Evolutionary conservation across 2,888 invertebrate species (phyloP), one percentile per base, ranked within the genome.

Genomic region (Tetragonisca angustula): DNA sequence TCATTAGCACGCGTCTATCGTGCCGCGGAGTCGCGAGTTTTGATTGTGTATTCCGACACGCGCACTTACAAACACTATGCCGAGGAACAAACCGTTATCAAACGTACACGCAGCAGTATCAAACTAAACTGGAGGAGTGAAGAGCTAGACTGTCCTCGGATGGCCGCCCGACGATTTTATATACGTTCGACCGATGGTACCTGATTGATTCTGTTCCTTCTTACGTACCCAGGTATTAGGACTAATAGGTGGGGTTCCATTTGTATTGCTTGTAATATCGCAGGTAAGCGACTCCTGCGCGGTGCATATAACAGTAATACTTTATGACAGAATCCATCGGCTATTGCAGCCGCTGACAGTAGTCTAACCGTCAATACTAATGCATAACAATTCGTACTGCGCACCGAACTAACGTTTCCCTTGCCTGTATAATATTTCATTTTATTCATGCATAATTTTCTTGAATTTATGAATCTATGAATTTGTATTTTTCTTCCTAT

Each of bases 191-290:
- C 43, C 64, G 86, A 80, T 76, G 80, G 68, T 52, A 61, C 85
- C 72, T 85, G 78, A 86, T 83, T 83, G 86, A 86, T 76, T 32
- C 77, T 70, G 71, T 69, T 80, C 59, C n/a, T 21, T n/a, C 64
- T 19, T 61, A 4, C 9, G 27, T 19, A 15, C 15, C 56, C 21
- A 52, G 5, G 17, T 1, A 52, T 52, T 9, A 9, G 17, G 19
- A 24, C 24, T 36, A 50, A 54, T 71, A 82, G 75, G 64, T 75
- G 76, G 74, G 50, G 62, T 82, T 32, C 36, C 43, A 43, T 43
- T 43, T 15, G 56, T n/a, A 59, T 24, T 15, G 13, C 5, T n/a
- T 4, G 56, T 62, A 43, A 21, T 50, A 49, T 19, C 50, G 49
- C 65, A 49, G 56, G 21, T 32, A 27, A 69, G 19, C 21, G 50